Base-by-base conservation (phyloP, 2,113 vertebrate genomes). In the Phycodurus eques region DNA sequence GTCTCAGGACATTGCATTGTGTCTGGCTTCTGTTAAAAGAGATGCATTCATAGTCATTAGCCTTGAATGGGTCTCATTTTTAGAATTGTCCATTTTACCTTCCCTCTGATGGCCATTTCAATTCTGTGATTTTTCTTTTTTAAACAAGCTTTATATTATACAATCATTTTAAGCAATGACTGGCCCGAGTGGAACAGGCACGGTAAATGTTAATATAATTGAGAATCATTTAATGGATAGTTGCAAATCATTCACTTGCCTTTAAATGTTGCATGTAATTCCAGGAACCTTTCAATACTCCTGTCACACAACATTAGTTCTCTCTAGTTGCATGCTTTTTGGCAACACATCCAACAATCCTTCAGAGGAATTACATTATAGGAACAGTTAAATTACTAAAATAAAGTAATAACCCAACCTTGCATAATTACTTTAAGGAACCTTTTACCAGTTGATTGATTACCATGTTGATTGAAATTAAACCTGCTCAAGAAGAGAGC, bases 71-170 rank as follows among this genome's bases (percentile, higher is more conserved):
- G 70, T 79, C 83, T 78, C 80, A 68, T 85, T 84, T 81, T 78
- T 83, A 84, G 80, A 71, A 78, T 81, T 79, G 71, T 86, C 70
- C 83, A 80, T 80, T 87, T 79, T 62, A 64, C 73, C 68, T 85
- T 73, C 64, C 35, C 63, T 77, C 71, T 79, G 57, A 80, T 72
- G 68, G 69, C 27, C 1, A 76, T 71, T 62, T 53, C 72, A 71
- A 71, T 77, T 74, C 72, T 60, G 47, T 62, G 51, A 76, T 59
- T 77, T 57, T 39, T 72, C 83, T 85, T 82, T 72, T 62, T 71
- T 72, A 69, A 70, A 64, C 75, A 76, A 84, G 73, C 74, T 44
- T 75, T 61, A 56, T 68, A 76, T 84, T 77, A 84, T 75, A 59
- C 57, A 54, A 61, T 69, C 49, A 19, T 83, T 81, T 83, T 78